A percentile compares a stretch with the other conserved stretches of the same genome.
Conservation (phyloP, 1,140 invertebrate species). For the Phymastichus coffea region DNA sequence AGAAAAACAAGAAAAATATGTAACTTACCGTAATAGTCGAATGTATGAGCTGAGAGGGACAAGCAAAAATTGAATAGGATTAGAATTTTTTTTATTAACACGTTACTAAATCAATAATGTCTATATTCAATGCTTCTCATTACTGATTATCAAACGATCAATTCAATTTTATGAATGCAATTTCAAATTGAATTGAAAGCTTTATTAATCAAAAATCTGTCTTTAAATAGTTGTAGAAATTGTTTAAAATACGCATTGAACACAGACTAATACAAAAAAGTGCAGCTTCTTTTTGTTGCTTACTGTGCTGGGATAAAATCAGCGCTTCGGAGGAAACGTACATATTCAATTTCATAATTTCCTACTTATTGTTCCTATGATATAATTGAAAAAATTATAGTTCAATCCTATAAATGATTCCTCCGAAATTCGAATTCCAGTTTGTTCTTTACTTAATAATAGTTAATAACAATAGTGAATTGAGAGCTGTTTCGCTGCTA, state of each 20-base stretch:
- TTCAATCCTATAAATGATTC: slow-evolving; percentile 2
- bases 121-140: slow-evolving; percentile 50
- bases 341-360: slow-evolving; percentile 48
- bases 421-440: slow-evolving; percentile 20
- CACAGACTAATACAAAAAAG: slow-evolving; percentile 45
- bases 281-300: slow-evolving; percentile 23
- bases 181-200: slow-evolving; percentile 5
- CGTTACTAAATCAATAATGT: slow-evolving; percentile 43
- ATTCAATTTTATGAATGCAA: slow-evolving; percentile 14
- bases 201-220: too few species aligned
- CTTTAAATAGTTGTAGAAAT: too few species aligned
- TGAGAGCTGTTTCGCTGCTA: slow-evolving; percentile 17
- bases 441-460: slow-evolving; percentile 3
- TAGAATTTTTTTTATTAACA: slow-evolving; percentile 49
- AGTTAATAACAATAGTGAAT: background rate
- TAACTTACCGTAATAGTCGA: slow-evolving; percentile 99
- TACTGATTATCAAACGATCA: too few species aligned
- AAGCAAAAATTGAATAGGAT: slow-evolving; percentile 65
- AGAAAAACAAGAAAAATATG: slow-evolving; percentile 64
- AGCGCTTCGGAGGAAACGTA: slow-evolving; percentile 54
- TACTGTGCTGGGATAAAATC: slow-evolving; percentile 25
- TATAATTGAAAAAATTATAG: slow-evolving; percentile 18
- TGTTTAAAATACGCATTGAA: slow-evolving; percentile 37
- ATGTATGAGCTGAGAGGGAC: slow-evolving; percentile 86
- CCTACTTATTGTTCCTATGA: too few species aligned